phyloP scores from a whole-genome alignment of 2,113 vertebrate genomes.

The Amia ocellicauda region DNA sequence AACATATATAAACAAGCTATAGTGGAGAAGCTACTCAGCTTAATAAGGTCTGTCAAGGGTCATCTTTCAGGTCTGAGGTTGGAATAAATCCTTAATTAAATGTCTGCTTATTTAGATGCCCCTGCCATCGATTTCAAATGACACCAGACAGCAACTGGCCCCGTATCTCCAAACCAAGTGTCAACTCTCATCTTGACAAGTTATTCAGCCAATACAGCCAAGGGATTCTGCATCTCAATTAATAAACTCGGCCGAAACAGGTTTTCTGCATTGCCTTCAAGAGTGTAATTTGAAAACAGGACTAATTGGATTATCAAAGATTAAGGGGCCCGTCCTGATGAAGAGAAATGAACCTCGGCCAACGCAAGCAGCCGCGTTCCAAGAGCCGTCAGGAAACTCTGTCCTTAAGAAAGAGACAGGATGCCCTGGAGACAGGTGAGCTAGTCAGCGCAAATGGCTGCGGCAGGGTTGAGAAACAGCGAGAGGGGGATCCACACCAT shows the following conservation, averaged over 20 bases:
- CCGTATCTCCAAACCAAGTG: no score
- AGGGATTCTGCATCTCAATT: conserved; percentile 23
- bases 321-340: neutral
- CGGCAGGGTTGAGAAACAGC: no score
- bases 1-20: no score
- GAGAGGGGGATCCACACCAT: no score
- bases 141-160: no score
- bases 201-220: conserved; percentile 14
- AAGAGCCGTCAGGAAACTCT: neutral
- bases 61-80: no score
- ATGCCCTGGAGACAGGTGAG: neutral
- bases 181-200: neutral
- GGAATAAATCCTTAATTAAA: no score
- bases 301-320: conserved; percentile 20
- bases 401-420: neutral
- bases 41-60: no score
- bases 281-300: conserved; percentile 14
- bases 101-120: no score
- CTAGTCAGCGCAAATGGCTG: no score
- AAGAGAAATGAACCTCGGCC: neutral
- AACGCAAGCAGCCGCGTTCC: neutral
- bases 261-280: conserved; percentile 10
- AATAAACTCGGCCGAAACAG: conserved; percentile 15
- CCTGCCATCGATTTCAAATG: no score
- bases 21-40: no score